Percentiles rank a stretch among this genome's conserved stretches.
These are phyloP conservation scores for Crossaster papposus DNA, from an alignment of 53 echinoderm and acorn worm species.

Conservation along the genomic window DNA sequence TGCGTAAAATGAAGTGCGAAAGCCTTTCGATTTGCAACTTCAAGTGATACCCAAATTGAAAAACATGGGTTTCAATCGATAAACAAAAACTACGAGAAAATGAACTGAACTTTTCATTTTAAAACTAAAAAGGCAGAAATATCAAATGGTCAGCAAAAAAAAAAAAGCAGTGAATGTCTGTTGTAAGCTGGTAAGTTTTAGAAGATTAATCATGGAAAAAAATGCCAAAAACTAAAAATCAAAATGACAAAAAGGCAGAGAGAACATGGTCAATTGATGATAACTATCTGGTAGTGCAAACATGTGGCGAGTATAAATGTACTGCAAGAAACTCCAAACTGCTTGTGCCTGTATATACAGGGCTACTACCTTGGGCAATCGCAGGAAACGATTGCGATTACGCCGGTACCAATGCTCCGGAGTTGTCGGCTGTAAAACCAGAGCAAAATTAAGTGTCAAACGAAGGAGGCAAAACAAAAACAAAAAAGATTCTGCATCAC, in stretches of 20 bases:
- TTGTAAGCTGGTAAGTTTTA: too few relatives aligned
- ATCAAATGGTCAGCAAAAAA: too few relatives aligned
- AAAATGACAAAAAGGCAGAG: background rate
- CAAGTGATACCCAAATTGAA: too few relatives aligned
- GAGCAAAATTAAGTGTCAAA: background rate
- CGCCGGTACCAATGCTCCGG: constrained; percentile 41
- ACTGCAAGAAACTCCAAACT: background rate
- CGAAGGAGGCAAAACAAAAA: background rate
- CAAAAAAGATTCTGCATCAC: background rate
- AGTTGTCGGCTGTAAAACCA: constrained; percentile 8
- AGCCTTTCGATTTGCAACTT: too few relatives aligned
- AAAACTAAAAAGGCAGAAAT: too few relatives aligned
- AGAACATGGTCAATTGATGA: background rate
- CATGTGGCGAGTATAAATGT: background rate
- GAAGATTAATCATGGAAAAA: background rate
- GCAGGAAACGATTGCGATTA: constrained; percentile 55
- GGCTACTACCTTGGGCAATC: constrained; percentile 45
- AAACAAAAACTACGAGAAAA: too few relatives aligned
- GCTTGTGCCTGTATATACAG: background rate
- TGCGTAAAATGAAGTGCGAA: too few relatives aligned
- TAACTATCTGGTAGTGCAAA: background rate
- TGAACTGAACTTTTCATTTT: too few relatives aligned
- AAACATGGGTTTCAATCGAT: too few relatives aligned
- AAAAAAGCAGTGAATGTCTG: too few relatives aligned
- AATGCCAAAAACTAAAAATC: background rate